These are phyloP conservation scores for Caenorhabditis panamensis DNA, from an alignment of 2,888 invertebrate species.

Conservation along the genomic window DNA sequence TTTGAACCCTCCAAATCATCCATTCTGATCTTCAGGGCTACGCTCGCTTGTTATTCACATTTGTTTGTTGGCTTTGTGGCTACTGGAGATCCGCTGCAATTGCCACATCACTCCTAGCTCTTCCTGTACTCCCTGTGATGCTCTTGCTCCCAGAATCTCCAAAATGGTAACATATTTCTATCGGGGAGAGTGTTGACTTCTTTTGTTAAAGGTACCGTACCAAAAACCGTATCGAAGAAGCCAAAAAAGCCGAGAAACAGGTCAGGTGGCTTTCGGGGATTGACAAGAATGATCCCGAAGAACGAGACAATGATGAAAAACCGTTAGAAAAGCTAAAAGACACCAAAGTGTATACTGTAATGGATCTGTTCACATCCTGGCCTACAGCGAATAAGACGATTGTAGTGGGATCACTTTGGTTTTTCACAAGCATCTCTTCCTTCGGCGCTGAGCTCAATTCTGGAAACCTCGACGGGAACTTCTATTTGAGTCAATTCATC, in stretches of 20 bases:
- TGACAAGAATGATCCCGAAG: not conserved
- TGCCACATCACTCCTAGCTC: conserved; percentile 56
- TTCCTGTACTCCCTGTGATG: conserved; percentile 58
- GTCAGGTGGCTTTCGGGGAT: conserved; percentile 50
- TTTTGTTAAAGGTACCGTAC: conserved; percentile 26
- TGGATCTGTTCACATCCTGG: conserved; percentile 63
- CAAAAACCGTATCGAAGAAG: conserved; percentile 56
- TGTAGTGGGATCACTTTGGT: conserved; percentile 66
- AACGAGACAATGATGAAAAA: conserved; percentile 8
- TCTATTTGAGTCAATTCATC: conserved; percentile 69
- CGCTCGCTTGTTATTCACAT: conserved; percentile 69
- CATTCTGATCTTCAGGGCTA: too few species aligned
- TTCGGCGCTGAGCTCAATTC: conserved; percentile 70
- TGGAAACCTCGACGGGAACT: conserved; percentile 68
- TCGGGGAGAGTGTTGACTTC: not conserved
- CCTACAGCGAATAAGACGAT: conserved; percentile 61
- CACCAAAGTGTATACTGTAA: conserved; percentile 65
- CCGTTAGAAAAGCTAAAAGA: conserved; percentile 21
- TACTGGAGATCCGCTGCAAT: conserved; percentile 68
- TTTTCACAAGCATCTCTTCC: conserved; percentile 66
- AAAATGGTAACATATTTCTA: conserved; percentile 51
- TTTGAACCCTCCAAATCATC: too few species aligned
- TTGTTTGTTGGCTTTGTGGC: conserved; percentile 64
- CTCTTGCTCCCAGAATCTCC: conserved; percentile 67
- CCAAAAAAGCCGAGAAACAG: conserved; percentile 50